These are phyloP conservation scores for Andrena chrysosceles DNA, from an alignment of 2,888 invertebrate genomes.

Conservation along the genomic window DNA sequence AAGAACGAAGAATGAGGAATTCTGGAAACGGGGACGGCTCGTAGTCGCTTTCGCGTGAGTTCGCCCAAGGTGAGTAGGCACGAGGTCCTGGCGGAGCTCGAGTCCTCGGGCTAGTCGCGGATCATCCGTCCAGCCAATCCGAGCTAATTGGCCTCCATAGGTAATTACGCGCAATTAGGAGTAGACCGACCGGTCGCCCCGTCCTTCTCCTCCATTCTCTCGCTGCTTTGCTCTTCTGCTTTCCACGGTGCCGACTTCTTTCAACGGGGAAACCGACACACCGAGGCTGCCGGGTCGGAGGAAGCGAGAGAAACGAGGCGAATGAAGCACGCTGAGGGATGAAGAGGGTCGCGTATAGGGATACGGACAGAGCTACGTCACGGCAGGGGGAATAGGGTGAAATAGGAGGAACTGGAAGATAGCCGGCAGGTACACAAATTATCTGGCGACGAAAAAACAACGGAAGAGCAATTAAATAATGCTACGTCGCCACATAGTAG, in stretches of 20 bases:
- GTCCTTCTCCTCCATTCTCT: conserved; percentile 53
- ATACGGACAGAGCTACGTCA: conserved; percentile 40
- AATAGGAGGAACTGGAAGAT: conserved; percentile 53
- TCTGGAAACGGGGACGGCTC: conserved; percentile 61
- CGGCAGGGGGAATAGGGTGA: conserved; percentile 27
- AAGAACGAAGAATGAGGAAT: conserved; percentile 18
- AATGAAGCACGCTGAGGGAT: conserved; percentile 34
- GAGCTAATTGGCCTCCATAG: conserved; percentile 83
- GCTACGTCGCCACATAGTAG: conserved; percentile 80
- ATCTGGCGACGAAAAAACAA: conserved; percentile 81
- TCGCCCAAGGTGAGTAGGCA: conserved; percentile 65
- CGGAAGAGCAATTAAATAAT: conserved; percentile 83
- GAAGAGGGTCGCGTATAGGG: conserved; percentile 27
- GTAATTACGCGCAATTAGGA: conserved; percentile 84
- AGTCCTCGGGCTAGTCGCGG: conserved; percentile 75
- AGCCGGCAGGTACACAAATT: conserved; percentile 83
- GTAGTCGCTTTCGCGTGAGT: conserved; percentile 70
- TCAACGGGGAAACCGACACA: conserved; percentile 73
- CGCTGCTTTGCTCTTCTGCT: conserved; percentile 21
- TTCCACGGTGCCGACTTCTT: conserved; percentile 35
- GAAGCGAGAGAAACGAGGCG: conserved; percentile 54
- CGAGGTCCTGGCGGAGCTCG: conserved; percentile 65
- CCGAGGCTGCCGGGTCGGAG: conserved; percentile 75
- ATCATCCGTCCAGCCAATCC: conserved; percentile 79
- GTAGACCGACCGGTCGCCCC: conserved; percentile 74